Evolutionary conservation across 2,888 invertebrate genomes (phyloP).

Genomic region (Biston stratarius): DNA sequence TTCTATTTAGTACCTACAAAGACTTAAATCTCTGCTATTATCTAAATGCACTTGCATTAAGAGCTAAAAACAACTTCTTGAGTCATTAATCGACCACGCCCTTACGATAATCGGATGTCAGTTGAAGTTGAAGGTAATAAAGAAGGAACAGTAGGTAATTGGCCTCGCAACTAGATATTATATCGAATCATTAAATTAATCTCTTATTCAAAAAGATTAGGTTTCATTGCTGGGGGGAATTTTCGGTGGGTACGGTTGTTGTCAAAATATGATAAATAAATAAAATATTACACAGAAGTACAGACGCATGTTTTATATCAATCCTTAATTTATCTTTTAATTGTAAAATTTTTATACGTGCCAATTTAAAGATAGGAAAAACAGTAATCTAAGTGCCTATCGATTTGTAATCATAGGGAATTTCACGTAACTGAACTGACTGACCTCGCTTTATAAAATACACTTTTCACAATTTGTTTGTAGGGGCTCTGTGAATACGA

Average conservation of each 20-base stretch:
- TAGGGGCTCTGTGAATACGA: too few species aligned
- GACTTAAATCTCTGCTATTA: constrained; percentile 10
- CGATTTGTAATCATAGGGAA: too few species aligned
- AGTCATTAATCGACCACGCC: constrained; percentile 12
- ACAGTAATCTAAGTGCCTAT: too few species aligned
- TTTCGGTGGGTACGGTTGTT: constrained; percentile 25
- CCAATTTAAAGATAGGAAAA: neutral
- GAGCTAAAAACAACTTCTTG: constrained; percentile 10
- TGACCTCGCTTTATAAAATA: too few species aligned
- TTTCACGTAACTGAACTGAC: too few species aligned
- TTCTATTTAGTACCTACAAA: neutral
- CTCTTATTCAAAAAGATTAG: constrained; percentile 7
- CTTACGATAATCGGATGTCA: constrained; percentile 32
- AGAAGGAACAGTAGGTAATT: neutral
- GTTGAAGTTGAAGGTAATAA: constrained; percentile 13
- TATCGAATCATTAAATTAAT: constrained; percentile 18
- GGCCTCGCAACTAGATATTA: constrained; percentile 31
- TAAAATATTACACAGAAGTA: neutral
- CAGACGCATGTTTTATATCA: neutral
- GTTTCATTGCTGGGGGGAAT: constrained; percentile 38
- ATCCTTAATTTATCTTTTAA: too few species aligned
- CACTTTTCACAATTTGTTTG: too few species aligned
- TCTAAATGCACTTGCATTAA: constrained; percentile 17
- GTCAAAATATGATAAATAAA: constrained; percentile 11
- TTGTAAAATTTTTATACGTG: neutral